Conservation (phyloP, 2,888 invertebrate genomes). For the Tetragnatha montana region DNA sequence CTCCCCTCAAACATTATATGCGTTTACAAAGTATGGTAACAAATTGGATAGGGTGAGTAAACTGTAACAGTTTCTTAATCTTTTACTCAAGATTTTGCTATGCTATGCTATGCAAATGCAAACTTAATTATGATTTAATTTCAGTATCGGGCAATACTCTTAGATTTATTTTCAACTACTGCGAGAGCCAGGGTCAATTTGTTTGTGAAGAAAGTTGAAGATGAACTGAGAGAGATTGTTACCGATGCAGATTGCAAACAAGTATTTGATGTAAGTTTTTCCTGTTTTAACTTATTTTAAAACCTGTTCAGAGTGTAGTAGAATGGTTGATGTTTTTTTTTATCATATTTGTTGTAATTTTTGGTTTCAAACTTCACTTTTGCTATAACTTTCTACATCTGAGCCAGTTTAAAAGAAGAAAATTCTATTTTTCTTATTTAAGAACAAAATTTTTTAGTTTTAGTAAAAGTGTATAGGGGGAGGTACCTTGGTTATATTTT, state of each 20-base stretch:
- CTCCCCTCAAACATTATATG: constrained; percentile 64
- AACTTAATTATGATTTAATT: not conserved
- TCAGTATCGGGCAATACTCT: constrained; percentile 64
- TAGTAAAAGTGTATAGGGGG: no score
- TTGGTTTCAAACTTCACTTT: no score
- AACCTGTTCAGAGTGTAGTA: not conserved
- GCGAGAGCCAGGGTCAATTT: constrained; percentile 58
- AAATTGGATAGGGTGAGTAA: constrained; percentile 65
- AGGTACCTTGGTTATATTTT: no score
- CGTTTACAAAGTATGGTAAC: constrained; percentile 70
- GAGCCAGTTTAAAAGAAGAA: no score
- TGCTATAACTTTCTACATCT: no score
- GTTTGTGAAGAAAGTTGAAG: constrained; percentile 67
- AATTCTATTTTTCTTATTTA: no score
- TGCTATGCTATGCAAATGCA: not conserved
- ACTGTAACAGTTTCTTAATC: not conserved
- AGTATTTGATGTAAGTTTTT: constrained; percentile 58
- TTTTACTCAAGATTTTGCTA: not conserved
- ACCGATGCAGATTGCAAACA: constrained; percentile 61
- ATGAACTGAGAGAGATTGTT: constrained; percentile 68
- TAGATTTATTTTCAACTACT: constrained; percentile 69
- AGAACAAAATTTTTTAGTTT: no score
- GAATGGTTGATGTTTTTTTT: no score
- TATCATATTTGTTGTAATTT: no score
- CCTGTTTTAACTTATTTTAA: not conserved